Base-by-base conservation (phyloP, 2,113 vertebrate genomes). In the Tenrec ecaudatus region DNA sequence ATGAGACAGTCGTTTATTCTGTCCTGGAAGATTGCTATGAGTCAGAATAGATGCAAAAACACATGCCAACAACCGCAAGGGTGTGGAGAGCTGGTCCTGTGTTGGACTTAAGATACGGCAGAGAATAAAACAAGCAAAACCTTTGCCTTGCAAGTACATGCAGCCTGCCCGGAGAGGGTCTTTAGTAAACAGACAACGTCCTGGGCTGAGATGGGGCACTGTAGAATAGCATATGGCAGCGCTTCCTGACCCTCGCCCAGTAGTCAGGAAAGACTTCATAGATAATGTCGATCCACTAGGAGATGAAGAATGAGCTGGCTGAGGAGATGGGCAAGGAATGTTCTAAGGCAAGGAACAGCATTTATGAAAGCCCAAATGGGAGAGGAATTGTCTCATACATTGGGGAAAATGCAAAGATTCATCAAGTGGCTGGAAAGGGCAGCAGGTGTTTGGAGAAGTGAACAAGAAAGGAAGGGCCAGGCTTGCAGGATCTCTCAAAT, bases 301-400 rank as follows among this genome's bases (percentile, higher is more conserved):
- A 92, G 43, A 86, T 93, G 29, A 85, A 80, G 36, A 91, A 76
- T 68, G 16, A 87, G 64, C n/a, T 31, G 17, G 77, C 57, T 79
- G 80, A 57, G 64, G 62, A 57, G 10, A 47, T 43, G 7, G n/a
- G 47, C 8, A 43, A 33, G 16, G 33, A 22, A 40, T 75, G 58
- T 57, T 87, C 78, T 22, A 66, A 93, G 38, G 9, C 36, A 86
- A 93, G n/a, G 76, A 89, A 78, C 29, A 43, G 23, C 62, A 15
- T 10, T 31, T 71, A 29, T 23, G 11, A 89, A 82, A 38, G 23
- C 66, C 29, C 87, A 76, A 38, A 87, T 11, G 11, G 38, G 6
- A 76, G 23, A 84, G 29, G 64, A 27, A 53, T 53, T 53, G 5
- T 40, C 80, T 36, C 25, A 47, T 23, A 19, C 6, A 22, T 88